A percentile compares a stretch with the other conserved stretches of the same genome.
These are phyloP conservation scores for Formica selysi DNA, from an alignment of 1,140 invertebrate genomes.

Conservation along the genomic window DNA sequence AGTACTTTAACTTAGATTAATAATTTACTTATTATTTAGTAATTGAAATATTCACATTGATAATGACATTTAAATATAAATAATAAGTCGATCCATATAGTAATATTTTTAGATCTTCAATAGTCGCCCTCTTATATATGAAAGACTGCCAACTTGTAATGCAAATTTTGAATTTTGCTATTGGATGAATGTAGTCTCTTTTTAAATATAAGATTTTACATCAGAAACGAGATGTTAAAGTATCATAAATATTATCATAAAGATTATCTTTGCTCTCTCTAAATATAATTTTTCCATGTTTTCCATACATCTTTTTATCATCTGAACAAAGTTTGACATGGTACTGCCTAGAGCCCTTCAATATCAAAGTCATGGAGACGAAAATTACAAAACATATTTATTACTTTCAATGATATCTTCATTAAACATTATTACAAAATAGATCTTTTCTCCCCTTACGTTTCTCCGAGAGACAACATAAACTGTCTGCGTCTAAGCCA, in stretches of 20 bases:
- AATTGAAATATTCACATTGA: conserved; percentile 6
- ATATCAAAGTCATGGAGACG: background rate
- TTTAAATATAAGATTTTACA: background rate
- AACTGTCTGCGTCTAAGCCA: conserved; percentile 81
- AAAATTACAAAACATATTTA: background rate
- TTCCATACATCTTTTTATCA: background rate
- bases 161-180: conserved; percentile 16
- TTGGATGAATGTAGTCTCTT: background rate
- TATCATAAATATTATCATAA: background rate
- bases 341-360: conserved; percentile 41
- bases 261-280: background rate
- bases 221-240: background rate
- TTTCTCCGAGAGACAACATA: conserved; percentile 31
- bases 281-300: background rate
- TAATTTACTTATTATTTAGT: conserved; percentile 13
- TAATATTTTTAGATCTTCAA: background rate
- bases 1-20: background rate
- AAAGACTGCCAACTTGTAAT: conserved; percentile 36
- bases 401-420: background rate
- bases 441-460: conserved; percentile 21
- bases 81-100: background rate
- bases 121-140: background rate
- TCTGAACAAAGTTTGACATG: conserved; percentile 22
- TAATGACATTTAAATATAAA: conserved; percentile 13
- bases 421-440: conserved; percentile 1